Base-by-base conservation (phyloP, 2,113 vertebrate genomes). In the Climacteris rufus region DNA sequence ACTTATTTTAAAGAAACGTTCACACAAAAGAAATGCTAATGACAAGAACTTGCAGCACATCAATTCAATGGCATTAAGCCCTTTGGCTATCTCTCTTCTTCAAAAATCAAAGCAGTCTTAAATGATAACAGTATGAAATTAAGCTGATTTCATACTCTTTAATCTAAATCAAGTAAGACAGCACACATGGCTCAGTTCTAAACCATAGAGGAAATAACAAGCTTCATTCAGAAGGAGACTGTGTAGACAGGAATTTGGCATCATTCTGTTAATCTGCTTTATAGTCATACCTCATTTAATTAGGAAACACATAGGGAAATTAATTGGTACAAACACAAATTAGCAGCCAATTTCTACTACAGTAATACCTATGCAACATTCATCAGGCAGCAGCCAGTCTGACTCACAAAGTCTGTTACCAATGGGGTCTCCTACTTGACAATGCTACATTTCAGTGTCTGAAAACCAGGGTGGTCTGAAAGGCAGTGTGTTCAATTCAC, bases 271-370 rank as follows among this genome's bases (percentile, higher is more conserved):
- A 90, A 94, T 83, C 66, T 54, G 65, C 66, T 93, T 92, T 65
- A 86, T 42, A 72, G 53, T 83, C 82, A 90, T 59, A 92, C 71
- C 83, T 95, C 53, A 40, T 39, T 87, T 92, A 95, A 93, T 94
- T 80, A 60, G 86, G 81, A 71, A 92, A 87, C 20, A 68, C 40
- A 59, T 3, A 50, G 45, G 13, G 53, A 96, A 94, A 93, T 79
- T 56, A 91, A 79, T 76, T 80, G 40, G 20, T 33, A 42, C 40
- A 83, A 95, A 85, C 33, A 70, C 28, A 93, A 90, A 90, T 45
- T 57, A 89, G 70, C 49, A 69, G 54, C 7, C 7, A 27, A 88
- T 88, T 42, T 83, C 65, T 71, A 12, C 21, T 63, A 56, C 35
- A 50, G 28, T 44, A 93, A 64, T 72, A 88, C 23, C 53, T 65